Evolutionary conservation across 2,888 invertebrate genomes (phyloP).

Genomic region (Coelogynopora nodosa): DNA sequence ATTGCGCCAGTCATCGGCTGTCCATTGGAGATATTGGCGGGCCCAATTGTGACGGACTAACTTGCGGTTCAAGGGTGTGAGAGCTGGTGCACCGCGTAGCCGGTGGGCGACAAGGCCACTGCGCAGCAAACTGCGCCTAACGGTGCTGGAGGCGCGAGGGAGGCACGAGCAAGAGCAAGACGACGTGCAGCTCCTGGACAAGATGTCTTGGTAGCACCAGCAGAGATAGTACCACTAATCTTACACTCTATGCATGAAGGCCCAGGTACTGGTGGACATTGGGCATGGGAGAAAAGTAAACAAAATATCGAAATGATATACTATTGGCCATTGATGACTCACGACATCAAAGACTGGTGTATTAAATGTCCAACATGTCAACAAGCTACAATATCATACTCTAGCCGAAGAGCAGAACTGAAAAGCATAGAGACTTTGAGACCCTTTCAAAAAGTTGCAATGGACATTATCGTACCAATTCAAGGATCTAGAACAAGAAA

Average conservation of each 20-base stretch:
- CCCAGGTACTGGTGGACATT: neutral
- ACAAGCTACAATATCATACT: neutral
- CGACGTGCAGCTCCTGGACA: neutral
- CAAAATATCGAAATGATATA: neutral
- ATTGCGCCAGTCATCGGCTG: neutral
- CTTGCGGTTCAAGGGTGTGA: neutral
- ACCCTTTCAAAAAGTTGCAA: neutral
- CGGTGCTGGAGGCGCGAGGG: neutral
- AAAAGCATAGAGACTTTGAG: neutral
- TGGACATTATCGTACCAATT: neutral
- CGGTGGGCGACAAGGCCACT: neutral
- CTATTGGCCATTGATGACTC: neutral
- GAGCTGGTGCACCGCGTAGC: neutral
- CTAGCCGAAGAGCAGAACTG: neutral
- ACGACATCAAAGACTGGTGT: neutral
- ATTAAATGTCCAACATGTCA: neutral
- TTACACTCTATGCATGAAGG: neutral
- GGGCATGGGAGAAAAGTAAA: neutral
- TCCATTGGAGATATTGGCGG: neutral
- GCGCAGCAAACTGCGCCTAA: neutral
- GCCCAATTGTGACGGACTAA: neutral
- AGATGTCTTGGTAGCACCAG: neutral
- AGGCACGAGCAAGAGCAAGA: too few species aligned
- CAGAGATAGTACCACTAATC: neutral
- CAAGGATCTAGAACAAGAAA: neutral